Evolutionary conservation across 2,797 vertebrate species (phyloP), one percentile per base, ranked within the genome.

Genomic region (Prunella strophiata): DNA sequence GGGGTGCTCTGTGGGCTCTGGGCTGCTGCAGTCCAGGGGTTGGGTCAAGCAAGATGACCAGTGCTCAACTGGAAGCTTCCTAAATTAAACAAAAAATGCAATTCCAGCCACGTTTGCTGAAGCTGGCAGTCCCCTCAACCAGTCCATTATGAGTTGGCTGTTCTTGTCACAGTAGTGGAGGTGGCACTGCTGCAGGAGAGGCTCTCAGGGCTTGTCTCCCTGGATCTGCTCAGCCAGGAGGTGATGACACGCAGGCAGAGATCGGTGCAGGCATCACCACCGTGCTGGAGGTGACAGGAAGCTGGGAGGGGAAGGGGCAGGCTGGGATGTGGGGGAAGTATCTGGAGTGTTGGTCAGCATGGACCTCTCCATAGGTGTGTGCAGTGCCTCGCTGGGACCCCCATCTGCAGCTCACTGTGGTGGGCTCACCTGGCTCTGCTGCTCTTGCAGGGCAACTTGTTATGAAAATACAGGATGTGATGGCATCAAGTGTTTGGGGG

Each of bases 341-440:
- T 10, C 61, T 4, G 3, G 47, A 59, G 7, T 7, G 16, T 65
- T 40, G 30, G 1, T 30, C 3, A 4, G 34, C 29, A 8, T 13
- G 29, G 54, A 45, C n/a, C 9, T 66, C 63, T 40, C 18, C 3
- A 5, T 3, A 0, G 7, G 47, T 7, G 71, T 7, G 7, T 5
- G 3, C 68, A 19, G 22, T 25, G 13, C 57, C 32, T 38, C 0
- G 1, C 38, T 58, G 2, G 7, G 48, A 47, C 23, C 38, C 38
- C 1, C 0, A 0, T 10, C 30, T 40, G 45, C 5, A 0, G 40
- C 32, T 30, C 21, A 7, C 18, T 1, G 1, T 0, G 0, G 2
- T 40, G 45, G 16, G 67, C 61, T 86, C 0, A 0, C 3, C 7
- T 81, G 58, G 47, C 65, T 66, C 34, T 72, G 57, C 42, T 29